Conservation (phyloP, 2,888 invertebrate species). For the Ceriagrion tenellum region DNA sequence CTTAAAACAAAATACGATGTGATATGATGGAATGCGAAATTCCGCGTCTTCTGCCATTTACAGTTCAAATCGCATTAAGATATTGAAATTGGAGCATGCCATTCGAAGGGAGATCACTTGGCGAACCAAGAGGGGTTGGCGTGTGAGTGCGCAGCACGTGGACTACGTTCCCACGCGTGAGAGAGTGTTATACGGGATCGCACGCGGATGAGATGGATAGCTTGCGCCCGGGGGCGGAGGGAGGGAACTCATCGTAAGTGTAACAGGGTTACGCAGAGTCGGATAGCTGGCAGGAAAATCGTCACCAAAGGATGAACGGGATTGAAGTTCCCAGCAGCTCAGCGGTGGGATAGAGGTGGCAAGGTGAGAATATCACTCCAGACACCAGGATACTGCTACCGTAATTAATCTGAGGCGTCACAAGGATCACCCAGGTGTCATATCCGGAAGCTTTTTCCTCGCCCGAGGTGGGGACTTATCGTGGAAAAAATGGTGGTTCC, state of each 20-base stretch:
- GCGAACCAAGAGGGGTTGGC: too few relatives aligned
- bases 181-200: too few relatives aligned
- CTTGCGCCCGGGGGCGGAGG: neutral
- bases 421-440: neutral
- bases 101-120: too few relatives aligned
- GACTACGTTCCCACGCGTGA: too few relatives aligned
- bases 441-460: neutral
- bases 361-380: neutral
- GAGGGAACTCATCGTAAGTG: neutral
- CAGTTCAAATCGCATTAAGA: too few relatives aligned
- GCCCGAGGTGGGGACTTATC: neutral
- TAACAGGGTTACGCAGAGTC: too few relatives aligned
- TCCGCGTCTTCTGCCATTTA: too few relatives aligned
- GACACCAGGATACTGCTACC: neutral
- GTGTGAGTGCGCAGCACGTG: too few relatives aligned
- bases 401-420: neutral
- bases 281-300: neutral
- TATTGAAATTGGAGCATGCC: too few relatives aligned
- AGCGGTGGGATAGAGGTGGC: neutral
- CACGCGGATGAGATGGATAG: neutral
- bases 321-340: neutral
- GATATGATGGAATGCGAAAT: too few relatives aligned
- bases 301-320: neutral
- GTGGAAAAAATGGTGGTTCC: neutral
- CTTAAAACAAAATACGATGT: too few relatives aligned